Base-by-base conservation (phyloP, 1,140 invertebrate species). In the Hetaerina americana region DNA sequence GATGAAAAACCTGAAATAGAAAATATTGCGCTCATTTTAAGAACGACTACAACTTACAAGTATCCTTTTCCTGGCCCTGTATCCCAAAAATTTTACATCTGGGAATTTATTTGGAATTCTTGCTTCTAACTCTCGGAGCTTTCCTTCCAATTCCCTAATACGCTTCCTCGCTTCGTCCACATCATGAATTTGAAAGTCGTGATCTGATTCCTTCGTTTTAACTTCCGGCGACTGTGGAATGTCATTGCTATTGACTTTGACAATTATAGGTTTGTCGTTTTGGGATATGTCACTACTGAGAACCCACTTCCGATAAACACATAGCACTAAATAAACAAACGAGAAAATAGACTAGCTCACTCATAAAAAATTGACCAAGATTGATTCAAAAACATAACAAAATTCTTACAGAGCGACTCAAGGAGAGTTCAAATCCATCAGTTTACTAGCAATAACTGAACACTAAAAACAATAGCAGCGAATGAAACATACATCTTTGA, bases 21-120 rank as follows among this genome's bases (percentile, higher is more conserved):
- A 25, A 0, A 5, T 0, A 10, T 18, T 18, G 3, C 10, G 12
- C 27, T 57, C 26, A 68, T 22, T 66, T 66, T 18, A 49, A n/a
- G n/a, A n/a, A n/a, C n/a, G 70, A 66, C 22, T 28, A 66, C 72
- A 57, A 80, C 84, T 84, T 83, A 95, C 92, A 79, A 97, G 82
- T 76, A 98, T 96, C 73, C 95, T 85, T 80, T 95, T 96, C 72
- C 94, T 85, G 76, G 93, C 89, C 78, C 93, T 91, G 79, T 96
- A 96, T 76, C 93, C 94, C 10, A 95, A 80, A 80, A 93, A 95
- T 79, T 91, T 92, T 0, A 97, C 93, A 77, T 92, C 88, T n/a
- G 93, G 93, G 83, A 92, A 97, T 75, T 88, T 90, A 77, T 94
- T 94, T 5, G 91, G 89, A 66, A 91, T 84, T 76, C 86, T 83